phyloP scores from a whole-genome alignment of 2,888 invertebrate species.

The Tridacna crocea region DNA sequence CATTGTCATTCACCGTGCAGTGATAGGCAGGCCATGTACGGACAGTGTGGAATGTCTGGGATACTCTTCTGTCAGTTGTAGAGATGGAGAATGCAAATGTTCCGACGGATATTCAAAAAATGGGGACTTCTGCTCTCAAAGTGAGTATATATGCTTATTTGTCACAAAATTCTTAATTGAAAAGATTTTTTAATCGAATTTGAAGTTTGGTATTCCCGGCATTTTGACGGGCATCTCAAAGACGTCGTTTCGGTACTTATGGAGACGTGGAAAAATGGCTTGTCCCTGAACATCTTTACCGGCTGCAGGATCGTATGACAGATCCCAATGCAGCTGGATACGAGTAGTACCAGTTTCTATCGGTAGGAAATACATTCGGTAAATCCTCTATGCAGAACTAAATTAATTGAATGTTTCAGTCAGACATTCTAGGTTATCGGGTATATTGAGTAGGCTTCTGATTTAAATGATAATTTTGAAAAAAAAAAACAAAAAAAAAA shows the following conservation, averaged over 20 bases:
- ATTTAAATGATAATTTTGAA: background rate
- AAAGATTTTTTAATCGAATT: background rate
- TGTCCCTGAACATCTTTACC: background rate
- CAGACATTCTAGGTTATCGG: too few species aligned
- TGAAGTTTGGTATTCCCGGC: background rate
- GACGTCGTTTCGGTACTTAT: background rate
- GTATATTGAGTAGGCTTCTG: too few species aligned
- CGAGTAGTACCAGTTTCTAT: background rate
- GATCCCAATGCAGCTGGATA: background rate
- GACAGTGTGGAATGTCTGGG: conserved; percentile 1
- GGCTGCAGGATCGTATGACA: background rate
- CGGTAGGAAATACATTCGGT: background rate
- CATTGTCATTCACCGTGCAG: background rate
- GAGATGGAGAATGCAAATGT: background rate
- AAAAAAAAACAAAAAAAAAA: background rate
- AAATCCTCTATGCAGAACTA: background rate
- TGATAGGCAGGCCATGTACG: background rate
- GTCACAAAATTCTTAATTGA: background rate
- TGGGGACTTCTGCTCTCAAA: background rate
- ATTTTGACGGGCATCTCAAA: background rate
- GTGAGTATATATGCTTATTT: conserved; percentile 4
- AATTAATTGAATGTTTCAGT: background rate
- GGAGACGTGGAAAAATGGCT: background rate
- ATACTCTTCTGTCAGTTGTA: background rate
- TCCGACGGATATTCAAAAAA: background rate